These are phyloP conservation scores for Syrrhaptes paradoxus DNA, from an alignment of 2,113 vertebrate species.

Conservation along the genomic window DNA sequence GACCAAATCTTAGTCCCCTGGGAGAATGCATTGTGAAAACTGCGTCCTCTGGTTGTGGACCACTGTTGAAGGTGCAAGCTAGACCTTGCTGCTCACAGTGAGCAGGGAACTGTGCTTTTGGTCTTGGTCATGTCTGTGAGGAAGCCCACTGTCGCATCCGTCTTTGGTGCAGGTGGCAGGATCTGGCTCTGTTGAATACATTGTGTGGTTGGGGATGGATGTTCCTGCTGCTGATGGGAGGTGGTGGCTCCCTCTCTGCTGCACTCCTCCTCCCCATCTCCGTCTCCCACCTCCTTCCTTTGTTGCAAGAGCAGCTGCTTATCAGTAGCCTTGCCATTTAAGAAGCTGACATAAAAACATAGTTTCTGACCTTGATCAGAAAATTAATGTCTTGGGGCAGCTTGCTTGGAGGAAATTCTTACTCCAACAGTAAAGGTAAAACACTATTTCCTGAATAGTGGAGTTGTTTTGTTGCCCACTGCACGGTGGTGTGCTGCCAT, in stretches of 20 bases:
- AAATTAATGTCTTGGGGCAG: neutral
- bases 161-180: neutral
- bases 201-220: rapidly evolving
- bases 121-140: neutral
- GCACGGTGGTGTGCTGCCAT: neutral
- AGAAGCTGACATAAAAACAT: neutral
- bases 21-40: neutral
- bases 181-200: neutral
- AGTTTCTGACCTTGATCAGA: neutral
- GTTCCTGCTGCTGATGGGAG: neutral
- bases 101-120: neutral
- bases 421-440: neutral
- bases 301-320: neutral
- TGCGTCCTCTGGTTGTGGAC: neutral
- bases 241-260: neutral
- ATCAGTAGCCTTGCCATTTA: neutral
- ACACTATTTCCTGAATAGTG: neutral
- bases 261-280: neutral
- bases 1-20: neutral
- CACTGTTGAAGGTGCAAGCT: neutral
- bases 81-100: neutral
- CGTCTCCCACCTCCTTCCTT: neutral
- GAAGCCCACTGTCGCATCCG: neutral
- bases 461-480: neutral
- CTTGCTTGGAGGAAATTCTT: neutral